Evolutionary conservation across 2,113 vertebrate genomes (phyloP).

Genomic region (Microtus montanus): DNA sequence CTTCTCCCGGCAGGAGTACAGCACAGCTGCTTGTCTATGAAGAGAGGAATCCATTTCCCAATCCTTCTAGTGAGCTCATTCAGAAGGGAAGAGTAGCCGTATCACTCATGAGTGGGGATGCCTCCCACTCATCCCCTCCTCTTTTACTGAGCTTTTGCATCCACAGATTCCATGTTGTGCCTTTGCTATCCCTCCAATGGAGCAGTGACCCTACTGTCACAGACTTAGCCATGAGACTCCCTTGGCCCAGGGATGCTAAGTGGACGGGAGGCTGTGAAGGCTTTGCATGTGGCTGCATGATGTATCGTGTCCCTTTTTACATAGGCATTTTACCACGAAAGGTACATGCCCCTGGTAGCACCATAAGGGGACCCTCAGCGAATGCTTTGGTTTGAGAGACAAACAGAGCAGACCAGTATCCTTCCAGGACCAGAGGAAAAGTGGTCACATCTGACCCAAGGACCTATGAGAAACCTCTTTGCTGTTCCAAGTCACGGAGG

Average conservation of each 20-base stretch:
- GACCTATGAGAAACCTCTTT: background rate
- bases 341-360: background rate
- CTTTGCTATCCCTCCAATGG: background rate
- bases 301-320: too few species aligned
- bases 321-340: accelerated
- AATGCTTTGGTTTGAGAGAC: background rate
- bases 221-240: background rate
- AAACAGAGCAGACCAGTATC: background rate
- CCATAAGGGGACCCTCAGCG: background rate
- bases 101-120: accelerated
- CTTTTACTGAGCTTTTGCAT: accelerated
- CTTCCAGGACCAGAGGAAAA: background rate
- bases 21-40: background rate
- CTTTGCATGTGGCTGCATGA: accelerated
- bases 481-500: too few species aligned
- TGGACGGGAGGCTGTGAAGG: background rate
- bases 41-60: background rate
- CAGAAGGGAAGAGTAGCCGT: too few species aligned
- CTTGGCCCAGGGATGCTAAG: accelerated
- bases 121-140: too few species aligned
- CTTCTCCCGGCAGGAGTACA: background rate
- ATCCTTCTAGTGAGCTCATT: background rate
- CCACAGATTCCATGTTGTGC: background rate
- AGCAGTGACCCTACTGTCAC: accelerated
- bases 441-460: accelerated